Evolutionary conservation across 2,113 vertebrate species (phyloP), one percentile per base, ranked within the genome.

Genomic region (Alaudala cheleensis): DNA sequence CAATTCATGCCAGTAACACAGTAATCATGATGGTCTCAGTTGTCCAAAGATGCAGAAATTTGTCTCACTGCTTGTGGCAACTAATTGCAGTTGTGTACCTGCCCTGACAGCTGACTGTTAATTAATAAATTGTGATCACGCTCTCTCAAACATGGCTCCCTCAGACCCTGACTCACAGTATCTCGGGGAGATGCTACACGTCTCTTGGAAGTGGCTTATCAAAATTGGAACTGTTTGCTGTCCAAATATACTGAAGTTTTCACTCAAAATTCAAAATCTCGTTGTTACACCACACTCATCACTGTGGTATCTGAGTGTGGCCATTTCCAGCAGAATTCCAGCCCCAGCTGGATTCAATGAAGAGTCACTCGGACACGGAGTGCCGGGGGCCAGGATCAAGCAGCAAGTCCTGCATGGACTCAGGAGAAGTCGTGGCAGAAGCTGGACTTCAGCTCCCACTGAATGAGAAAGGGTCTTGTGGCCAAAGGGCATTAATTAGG

Each of bases 221-320:
- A 96, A 77, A 97, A 81, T 33, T 95, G 94, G 96, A 97, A 96
- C 51, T 2, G 3, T 60, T 93, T 86, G 86, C 80, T 96, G 37
- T 90, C 81, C 94, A 94, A 94, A 91, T 92, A 95, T 11, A 93
- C 90, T 93, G 69, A 90, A 94, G 88, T 94, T 96, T 92, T 97
- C 90, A 74, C 82, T 94, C 92, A 97, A 95, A 96, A 94, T 92
- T 93, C 85, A 92, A 73, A 86, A 90, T 94, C 95, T 90, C 56
- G 16, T 70, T 93, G 71, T 90, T 96, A 92, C 93, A 96, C 95
- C 96, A 96, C 92, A 97, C 96, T 97, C 96, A 97, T 96, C 95
- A 71, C 94, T 96, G 79, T 93, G 94, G 96, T 97, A 96, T 96
- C 94, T 92, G 72, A 86, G 69, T 40, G 37, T 10, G 8, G n/a